Conservation (phyloP, 2,797 vertebrate species). For the Manis pentadactyla region DNA sequence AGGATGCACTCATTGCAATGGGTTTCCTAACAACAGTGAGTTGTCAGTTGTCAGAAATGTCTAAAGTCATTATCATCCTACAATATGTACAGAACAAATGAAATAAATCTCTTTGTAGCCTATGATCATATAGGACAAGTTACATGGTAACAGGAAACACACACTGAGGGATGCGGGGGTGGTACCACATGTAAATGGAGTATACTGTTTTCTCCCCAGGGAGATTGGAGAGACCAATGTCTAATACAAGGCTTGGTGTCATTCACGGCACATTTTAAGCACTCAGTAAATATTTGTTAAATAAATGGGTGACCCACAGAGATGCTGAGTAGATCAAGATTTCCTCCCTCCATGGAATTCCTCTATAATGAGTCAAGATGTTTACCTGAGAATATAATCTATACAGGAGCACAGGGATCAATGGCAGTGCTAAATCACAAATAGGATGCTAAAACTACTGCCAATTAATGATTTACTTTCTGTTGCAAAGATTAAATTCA, state of each 20-base stretch:
- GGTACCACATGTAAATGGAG: neutral
- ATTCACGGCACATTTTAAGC: neutral
- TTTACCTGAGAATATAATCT: neutral
- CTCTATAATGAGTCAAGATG: neutral
- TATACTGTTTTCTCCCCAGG: neutral
- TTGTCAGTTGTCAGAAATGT: conserved; percentile 7
- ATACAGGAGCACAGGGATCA: neutral
- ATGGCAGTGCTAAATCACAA: neutral
- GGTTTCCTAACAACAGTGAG: neutral
- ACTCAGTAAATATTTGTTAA: neutral
- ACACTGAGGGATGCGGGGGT: neutral
- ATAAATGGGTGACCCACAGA: neutral
- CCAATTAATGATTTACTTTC: neutral
- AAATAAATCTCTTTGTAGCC: neutral
- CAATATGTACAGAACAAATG: neutral
- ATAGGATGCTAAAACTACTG: neutral
- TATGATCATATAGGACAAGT: neutral
- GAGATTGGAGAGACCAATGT: neutral
- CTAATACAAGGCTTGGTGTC: neutral
- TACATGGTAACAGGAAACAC: neutral
- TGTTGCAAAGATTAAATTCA: neutral
- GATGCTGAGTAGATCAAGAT: neutral
- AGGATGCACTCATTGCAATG: neutral
- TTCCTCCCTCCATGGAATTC: neutral
- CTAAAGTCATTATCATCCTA: conserved; percentile 5